phyloP scores from a whole-genome alignment of 2,888 invertebrate species.

The Xiphydria camelus region DNA sequence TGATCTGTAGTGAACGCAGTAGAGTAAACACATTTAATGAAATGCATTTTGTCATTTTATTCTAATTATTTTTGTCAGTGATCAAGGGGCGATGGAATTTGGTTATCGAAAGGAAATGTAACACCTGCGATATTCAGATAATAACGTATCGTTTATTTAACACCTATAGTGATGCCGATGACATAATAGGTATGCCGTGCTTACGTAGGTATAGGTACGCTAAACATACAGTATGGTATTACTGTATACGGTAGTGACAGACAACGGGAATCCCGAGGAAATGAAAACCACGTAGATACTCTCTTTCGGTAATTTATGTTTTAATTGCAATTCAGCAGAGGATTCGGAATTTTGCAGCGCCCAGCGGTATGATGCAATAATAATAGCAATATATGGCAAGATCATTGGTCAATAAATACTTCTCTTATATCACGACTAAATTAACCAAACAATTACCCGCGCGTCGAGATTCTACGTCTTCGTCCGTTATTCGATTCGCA shows the following conservation, averaged over 20 bases:
- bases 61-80: no score
- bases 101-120: slow-evolving; percentile 8
- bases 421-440: slow-evolving; percentile 36
- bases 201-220: slow-evolving; percentile 16
- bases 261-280: no score
- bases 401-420: slow-evolving; percentile 52
- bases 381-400: slow-evolving; percentile 47
- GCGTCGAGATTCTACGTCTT: neutral
- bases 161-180: slow-evolving; percentile 34
- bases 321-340: slow-evolving; percentile 9
- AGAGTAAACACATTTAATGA: no score
- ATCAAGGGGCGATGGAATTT: no score
- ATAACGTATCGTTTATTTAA: slow-evolving; percentile 42
- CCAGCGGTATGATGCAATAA: slow-evolving; percentile 38
- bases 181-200: slow-evolving; percentile 24
- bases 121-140: slow-evolving; percentile 16
- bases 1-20: no score
- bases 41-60: no score
- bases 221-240: neutral
- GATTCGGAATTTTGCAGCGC: slow-evolving; percentile 8
- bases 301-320: slow-evolving; percentile 3
- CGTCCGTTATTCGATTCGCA: no score
- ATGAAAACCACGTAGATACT: neutral
- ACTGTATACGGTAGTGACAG: neutral
- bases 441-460: slow-evolving; percentile 30